Conservation (phyloP, 2,113 vertebrate species). For the Sphyrna mokarran region DNA sequence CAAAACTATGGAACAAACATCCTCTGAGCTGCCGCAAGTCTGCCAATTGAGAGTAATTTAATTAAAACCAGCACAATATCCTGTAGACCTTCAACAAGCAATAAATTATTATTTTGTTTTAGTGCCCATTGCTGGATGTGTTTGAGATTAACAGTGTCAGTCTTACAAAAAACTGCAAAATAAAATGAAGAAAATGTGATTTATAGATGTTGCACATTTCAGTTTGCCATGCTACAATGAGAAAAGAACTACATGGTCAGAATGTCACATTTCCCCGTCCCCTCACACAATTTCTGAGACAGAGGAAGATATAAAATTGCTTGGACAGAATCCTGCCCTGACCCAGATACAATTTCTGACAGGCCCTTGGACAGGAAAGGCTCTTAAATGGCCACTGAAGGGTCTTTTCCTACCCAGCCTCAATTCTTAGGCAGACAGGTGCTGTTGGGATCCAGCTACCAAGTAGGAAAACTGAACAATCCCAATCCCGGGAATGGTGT, state of each 20-base stretch:
- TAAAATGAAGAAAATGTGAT: not conserved
- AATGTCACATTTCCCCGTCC: too few relatives aligned
- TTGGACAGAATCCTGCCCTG: too few relatives aligned
- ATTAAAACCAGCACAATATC: not conserved
- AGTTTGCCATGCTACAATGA: not conserved
- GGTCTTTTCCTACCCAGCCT: too few relatives aligned
- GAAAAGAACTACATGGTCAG: not conserved
- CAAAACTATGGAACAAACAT: not conserved
- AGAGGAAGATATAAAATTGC: too few relatives aligned
- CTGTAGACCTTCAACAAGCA: not conserved
- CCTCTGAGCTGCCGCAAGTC: not conserved
- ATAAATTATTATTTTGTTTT: not conserved
- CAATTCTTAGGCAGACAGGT: too few relatives aligned
- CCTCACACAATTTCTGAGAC: too few relatives aligned
- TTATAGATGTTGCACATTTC: not conserved
- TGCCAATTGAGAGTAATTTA: not conserved
- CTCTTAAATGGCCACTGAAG: too few relatives aligned
- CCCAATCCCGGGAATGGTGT: too few relatives aligned
- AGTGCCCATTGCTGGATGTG: not conserved
- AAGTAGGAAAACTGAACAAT: too few relatives aligned
- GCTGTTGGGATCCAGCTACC: too few relatives aligned
- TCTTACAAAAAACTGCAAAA: not conserved
- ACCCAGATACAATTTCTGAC: too few relatives aligned
- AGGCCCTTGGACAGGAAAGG: too few relatives aligned
- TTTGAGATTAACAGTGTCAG: not conserved